Evolutionary conservation across 2,888 invertebrate species (phyloP).

Genomic region (Thymelicus sylvestris): DNA sequence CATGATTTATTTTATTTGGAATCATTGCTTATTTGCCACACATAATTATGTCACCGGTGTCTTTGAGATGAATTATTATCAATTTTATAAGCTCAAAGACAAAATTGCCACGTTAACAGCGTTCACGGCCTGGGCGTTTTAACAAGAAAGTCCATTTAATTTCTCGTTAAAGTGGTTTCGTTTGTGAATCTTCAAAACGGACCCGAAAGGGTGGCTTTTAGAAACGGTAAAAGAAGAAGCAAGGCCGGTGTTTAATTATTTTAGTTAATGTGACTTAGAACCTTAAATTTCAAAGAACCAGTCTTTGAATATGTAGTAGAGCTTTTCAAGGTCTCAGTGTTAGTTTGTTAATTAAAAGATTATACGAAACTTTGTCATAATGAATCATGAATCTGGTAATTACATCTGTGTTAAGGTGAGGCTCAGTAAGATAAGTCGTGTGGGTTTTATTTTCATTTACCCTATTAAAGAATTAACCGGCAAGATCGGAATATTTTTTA

Average conservation of each 20-base stretch:
- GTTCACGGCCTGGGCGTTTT: conserved; percentile 4
- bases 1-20: too few species aligned
- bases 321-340: background rate
- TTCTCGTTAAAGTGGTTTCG: conserved; percentile 32
- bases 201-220: conserved; percentile 18
- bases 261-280: conserved; percentile 8
- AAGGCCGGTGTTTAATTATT: conserved; percentile 13
- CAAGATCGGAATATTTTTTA: too few species aligned
- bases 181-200: conserved; percentile 30
- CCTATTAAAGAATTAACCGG: too few species aligned
- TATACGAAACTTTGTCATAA: too few species aligned
- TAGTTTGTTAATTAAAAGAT: background rate
- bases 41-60: too few species aligned
- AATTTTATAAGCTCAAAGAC: background rate
- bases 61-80: too few species aligned
- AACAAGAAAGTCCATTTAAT: conserved; percentile 22
- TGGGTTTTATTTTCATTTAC: too few species aligned
- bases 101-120: conserved; percentile 13
- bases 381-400: too few species aligned
- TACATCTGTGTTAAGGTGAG: too few species aligned
- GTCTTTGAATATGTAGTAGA: background rate
- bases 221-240: conserved; percentile 9
- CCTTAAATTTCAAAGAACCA: background rate
- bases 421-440: too few species aligned
- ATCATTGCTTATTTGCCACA: too few species aligned